Base-by-base conservation (phyloP, 2,113 vertebrate genomes). In the Psettodes erumei region DNA sequence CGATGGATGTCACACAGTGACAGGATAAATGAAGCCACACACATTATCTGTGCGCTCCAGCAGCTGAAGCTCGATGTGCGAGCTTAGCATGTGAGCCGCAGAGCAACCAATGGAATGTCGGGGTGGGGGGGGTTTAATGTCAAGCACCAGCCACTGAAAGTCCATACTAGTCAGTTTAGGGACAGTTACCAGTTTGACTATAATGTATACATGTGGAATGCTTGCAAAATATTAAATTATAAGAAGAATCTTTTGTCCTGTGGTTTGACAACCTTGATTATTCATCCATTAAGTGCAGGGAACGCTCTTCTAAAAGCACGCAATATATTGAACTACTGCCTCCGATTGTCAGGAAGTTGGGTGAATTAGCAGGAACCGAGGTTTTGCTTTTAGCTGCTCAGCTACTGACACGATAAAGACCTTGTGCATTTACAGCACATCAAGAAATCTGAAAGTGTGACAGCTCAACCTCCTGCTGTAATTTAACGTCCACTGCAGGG, bases 1-100 rank as follows among this genome's bases (percentile, higher is more conserved):
- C 56, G 43, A 94, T 79, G 93, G 92, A 95, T 93, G 96, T 97
- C 96, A 98, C 97, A 97, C 90, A 94, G 96, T 96, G 96, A 97
- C 96, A 96, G 95, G 94, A 93, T 94, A 91, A 87, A 93, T 93
- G 92, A 87, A 91, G 90, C 90, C 86, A 88, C 93, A 86, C 93
- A 94, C 89, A 84, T 12, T 90, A 77, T 79, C 63, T 87, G 88
- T 89, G 78, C 90, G 90, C 93, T 73, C 71, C 56, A 67, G 78
- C 60, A 60, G 79, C 83, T 55, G 51, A 66, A 63, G 70, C 73
- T 53, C 65, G 56, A 47, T 40, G 6, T 21, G 38, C 69, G 66
- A 79, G 82, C 77, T 73, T 79, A 77, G 77, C 76, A 48, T 6
- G 58, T 38, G 66, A 82, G 78, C 87, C 68, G 69, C 77, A 47